Percentiles rank a stretch among this genome's conserved stretches.
Conservation (phyloP, 1,140 invertebrate species). For the Sitobion miscanthi region DNA sequence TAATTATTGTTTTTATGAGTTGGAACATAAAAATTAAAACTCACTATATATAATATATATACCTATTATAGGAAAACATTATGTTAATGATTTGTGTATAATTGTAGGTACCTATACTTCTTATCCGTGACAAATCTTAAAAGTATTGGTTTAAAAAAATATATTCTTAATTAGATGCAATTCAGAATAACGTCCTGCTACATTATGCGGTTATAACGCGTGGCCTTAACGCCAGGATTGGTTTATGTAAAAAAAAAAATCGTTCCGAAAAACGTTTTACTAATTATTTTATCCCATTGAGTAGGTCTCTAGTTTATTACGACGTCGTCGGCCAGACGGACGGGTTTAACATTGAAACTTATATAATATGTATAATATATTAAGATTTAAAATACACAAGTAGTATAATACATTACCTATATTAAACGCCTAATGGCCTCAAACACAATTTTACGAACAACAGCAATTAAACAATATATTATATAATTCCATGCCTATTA, state of each 20-base stretch:
- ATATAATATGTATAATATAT: neutral
- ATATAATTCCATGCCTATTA: neutral
- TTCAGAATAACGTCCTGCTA: neutral
- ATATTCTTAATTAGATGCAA: conserved; percentile 23
- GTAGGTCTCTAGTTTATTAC: conserved; percentile 7
- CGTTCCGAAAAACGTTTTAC: conserved; percentile 19
- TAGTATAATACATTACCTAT: neutral
- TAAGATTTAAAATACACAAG: neutral
- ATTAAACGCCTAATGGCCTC: conserved; percentile 11
- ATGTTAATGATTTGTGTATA: conserved; percentile 19
- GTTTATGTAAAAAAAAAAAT: conserved; percentile 1
- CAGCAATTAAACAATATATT: conserved; percentile 33
- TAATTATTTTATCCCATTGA: conserved; percentile 18
- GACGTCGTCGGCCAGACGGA: neutral
- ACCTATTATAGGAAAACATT: neutral
- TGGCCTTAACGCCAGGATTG: neutral
- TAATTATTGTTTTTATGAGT: neutral
- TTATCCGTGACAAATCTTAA: conserved; percentile 35
- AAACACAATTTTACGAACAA: neutral
- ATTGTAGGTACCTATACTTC: neutral
- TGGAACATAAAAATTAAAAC: neutral
- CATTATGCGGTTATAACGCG: neutral
- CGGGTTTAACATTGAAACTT: neutral
- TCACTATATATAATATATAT: neutral
- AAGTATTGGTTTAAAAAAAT: conserved; percentile 5